These are phyloP conservation scores for Drosophila buzzatii DNA, from an alignment of 2,888 invertebrate genomes.

Conservation along the genomic window DNA sequence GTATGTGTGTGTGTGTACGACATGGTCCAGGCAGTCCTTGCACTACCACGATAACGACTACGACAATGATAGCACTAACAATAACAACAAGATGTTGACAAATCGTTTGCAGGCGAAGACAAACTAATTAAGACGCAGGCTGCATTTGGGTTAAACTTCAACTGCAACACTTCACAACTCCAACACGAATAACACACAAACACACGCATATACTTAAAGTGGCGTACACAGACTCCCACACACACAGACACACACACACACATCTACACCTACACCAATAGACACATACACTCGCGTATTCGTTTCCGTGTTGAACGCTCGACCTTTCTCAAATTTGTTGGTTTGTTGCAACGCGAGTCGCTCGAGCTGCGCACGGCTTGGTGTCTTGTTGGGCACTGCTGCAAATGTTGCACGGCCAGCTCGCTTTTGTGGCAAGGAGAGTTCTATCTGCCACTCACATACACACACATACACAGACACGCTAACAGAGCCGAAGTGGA, in stretches of 20 bases:
- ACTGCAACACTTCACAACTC: slow-evolving; percentile 37
- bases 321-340: slow-evolving; percentile 33
- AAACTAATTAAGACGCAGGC: slow-evolving; percentile 53
- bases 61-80: slow-evolving; percentile 1
- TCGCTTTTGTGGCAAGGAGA: slow-evolving; percentile 59
- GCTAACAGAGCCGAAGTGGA: slow-evolving; percentile 12
- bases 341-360: slow-evolving; percentile 38
- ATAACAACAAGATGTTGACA: slow-evolving; percentile 30
- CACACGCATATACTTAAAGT: slow-evolving; percentile 13
- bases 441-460: slow-evolving; percentile 2
- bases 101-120: slow-evolving; percentile 47
- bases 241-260: slow-evolving; percentile 17
- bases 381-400: slow-evolving; percentile 75
- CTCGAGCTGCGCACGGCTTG: slow-evolving; percentile 66
- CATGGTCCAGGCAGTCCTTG: slow-evolving; percentile 14
- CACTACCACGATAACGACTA: slow-evolving; percentile 7
- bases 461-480: not conserved
- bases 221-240: slow-evolving; percentile 15
- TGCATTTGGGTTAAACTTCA: slow-evolving; percentile 43
- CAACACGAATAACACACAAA: slow-evolving; percentile 26
- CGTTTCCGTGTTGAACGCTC: slow-evolving; percentile 65
- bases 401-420: slow-evolving; percentile 61
- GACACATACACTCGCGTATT: slow-evolving; percentile 62
- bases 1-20: slow-evolving; percentile 11
- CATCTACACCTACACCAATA: slow-evolving; percentile 16